These are phyloP conservation scores for Alviniconcha strummeri DNA, from an alignment of 2,888 invertebrate genomes.

Conservation along the genomic window DNA sequence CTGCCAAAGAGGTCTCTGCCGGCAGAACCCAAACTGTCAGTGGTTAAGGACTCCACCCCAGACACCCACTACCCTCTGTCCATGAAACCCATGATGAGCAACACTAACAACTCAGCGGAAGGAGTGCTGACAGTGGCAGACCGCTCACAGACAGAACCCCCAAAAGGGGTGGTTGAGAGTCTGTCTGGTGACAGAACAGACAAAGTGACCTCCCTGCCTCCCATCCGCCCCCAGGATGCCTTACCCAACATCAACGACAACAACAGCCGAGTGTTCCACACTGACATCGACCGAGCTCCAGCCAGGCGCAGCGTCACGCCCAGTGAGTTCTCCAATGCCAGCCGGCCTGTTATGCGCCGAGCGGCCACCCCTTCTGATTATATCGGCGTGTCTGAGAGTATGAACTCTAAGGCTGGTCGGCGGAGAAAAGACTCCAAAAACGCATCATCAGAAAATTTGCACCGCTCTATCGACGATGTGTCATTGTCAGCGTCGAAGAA, in stretches of 20 bases:
- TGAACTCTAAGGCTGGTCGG: neutral
- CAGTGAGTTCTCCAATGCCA: slow-evolving; percentile 7
- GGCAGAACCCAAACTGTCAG: neutral
- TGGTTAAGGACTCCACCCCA: neutral
- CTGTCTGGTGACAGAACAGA: neutral
- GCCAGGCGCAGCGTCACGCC: slow-evolving; percentile 15
- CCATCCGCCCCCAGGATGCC: slow-evolving; percentile 3
- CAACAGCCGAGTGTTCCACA: slow-evolving; percentile 9
- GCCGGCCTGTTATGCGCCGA: neutral
- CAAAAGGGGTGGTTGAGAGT: slow-evolving; percentile 10
- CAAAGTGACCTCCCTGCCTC: slow-evolving; percentile 16
- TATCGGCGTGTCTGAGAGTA: neutral
- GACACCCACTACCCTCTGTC: neutral
- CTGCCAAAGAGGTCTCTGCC: neutral
- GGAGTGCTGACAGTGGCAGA: neutral
- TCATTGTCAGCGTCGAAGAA: slow-evolving; percentile 37
- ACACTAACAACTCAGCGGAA: neutral
- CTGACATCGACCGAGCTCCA: slow-evolving; percentile 6
- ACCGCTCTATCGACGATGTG: slow-evolving; percentile 34
- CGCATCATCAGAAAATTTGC: slow-evolving; percentile 14
- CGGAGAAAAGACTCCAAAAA: slow-evolving; percentile 22
- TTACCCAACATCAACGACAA: neutral
- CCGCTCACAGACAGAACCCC: slow-evolving; percentile 20
- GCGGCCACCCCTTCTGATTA: slow-evolving; percentile 17
- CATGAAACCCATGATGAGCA: slow-evolving; percentile 5